phyloP scores from a whole-genome alignment of 2,888 invertebrate species.

The Drosophila monieri region DNA sequence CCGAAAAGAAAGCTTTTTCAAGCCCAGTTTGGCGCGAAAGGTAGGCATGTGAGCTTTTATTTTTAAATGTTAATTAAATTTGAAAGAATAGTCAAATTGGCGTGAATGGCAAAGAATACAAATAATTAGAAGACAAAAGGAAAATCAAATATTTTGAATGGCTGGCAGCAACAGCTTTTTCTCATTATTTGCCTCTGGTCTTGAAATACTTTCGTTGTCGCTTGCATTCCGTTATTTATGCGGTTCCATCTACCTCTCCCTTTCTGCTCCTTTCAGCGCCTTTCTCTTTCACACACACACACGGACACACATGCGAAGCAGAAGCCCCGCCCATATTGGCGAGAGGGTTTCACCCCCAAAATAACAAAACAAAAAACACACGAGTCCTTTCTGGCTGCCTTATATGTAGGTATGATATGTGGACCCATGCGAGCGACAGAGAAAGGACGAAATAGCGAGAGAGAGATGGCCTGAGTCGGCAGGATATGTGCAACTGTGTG shows the following conservation, averaged over 20 bases:
- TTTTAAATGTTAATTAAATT: not conserved
- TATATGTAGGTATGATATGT: conserved; percentile 15
- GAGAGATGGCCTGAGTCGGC: conserved; percentile 1
- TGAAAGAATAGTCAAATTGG: not conserved
- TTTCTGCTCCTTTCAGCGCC: not conserved
- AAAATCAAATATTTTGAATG: conserved; percentile 1
- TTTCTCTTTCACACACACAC: not conserved
- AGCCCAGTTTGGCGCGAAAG: not conserved
- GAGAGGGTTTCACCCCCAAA: conserved; percentile 59
- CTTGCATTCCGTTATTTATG: not conserved
- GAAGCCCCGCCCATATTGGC: conserved; percentile 52
- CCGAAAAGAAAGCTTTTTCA: not conserved
- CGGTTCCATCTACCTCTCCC: conserved; percentile 7
- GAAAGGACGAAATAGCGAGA: not conserved
- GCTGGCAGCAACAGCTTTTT: not conserved
- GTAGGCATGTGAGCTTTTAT: not conserved
- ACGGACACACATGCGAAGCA: not conserved
- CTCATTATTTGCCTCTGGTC: conserved; percentile 2
- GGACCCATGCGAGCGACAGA: conserved; percentile 9
- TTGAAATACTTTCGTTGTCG: conserved; percentile 29
- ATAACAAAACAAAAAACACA: not conserved
- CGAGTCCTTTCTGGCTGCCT: conserved; percentile 9
- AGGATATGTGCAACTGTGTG: conserved; percentile 30
- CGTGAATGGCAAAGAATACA: not conserved
- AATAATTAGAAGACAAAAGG: not conserved